A percentile compares a stretch with the other conserved stretches of the same genome.
Evolutionary conservation across 1,140 invertebrate species (phyloP).

Genomic region (Latrodectus geometricus): DNA sequence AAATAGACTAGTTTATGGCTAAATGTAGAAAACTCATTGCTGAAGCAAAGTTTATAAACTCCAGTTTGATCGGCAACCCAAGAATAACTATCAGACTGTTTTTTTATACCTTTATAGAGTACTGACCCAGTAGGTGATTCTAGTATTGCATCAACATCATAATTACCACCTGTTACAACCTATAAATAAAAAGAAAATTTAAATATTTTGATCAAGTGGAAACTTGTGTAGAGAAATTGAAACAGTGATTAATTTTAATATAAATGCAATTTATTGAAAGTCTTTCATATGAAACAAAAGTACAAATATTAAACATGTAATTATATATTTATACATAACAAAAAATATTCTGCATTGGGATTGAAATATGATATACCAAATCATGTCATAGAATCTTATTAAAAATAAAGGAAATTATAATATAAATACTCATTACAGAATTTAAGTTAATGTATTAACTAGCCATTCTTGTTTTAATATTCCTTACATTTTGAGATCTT

Average conservation of each 20-base stretch:
- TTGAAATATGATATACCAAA: too few species aligned
- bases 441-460: too few species aligned
- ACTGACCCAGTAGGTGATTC: constrained; percentile 89
- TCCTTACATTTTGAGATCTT: too few species aligned
- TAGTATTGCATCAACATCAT: constrained; percentile 96
- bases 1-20: constrained; percentile 99
- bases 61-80: constrained; percentile 83
- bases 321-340: too few species aligned
- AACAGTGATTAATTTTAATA: not conserved
- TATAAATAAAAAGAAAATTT: constrained; percentile 68
- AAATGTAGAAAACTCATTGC: constrained; percentile 99
- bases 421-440: too few species aligned
- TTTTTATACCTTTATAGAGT: constrained; percentile 92
- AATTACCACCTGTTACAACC: constrained; percentile 99
- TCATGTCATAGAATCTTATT: too few species aligned
- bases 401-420: too few species aligned
- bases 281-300: not conserved
- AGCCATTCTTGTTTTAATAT: too few species aligned
- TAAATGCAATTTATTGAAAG: not conserved
- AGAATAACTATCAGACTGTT: constrained; percentile 92
- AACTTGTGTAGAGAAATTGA: not conserved
- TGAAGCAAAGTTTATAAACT: constrained; percentile 92
- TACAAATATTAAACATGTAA: not conserved
- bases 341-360: too few species aligned
- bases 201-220: not conserved